Base-by-base conservation (phyloP, 2,797 vertebrate genomes). In the Otolemur crassicaudatus region DNA sequence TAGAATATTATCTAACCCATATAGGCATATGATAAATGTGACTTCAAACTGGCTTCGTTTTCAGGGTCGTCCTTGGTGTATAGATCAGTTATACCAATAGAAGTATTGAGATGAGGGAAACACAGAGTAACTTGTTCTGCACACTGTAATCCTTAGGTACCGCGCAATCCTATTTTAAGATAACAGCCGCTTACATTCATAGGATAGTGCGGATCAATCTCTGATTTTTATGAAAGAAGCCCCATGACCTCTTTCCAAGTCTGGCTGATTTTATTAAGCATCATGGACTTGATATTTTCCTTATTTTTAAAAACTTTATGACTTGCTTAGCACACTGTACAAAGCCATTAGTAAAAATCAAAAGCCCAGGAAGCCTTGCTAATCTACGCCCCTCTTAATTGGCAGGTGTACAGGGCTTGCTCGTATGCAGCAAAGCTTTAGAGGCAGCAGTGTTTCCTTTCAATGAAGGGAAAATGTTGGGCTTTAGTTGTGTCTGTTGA, bases 401-500 rank as follows among this genome's bases (percentile, higher is more conserved):
- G 97, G 96, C 98, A 98, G 96, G 94, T 95, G 95, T 94, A 88
- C 19, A 60, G 84, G 40, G 63, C 40, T 83, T 92, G 79, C 75
- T 85, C 97, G 81, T 73, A 80, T 19, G 81, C 19, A 4, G 56
- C 75, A 70, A 96, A 90, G 94, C 94, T 94, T 95, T 84, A 40
- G 82, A 91, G 23, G 61, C 69, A 87, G 82, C 10, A 43, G 83
- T 87, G 96, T 87, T 95, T 96, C 73, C 86, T 98, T 98, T 98
- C 98, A 97, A 82, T 81, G 79, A 94, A 97, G 94, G 97, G 97
- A 91, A 98, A 98, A 98, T 92, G 96, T 90, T 96, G 95, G 95
- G 98, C 98, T 98, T 99, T 98, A 98, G 98, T 98, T 96, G 97
- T 97, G 97, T 97, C 89, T 97, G 98, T 97, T 97, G 95, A 97